Conservation (phyloP, 2,797 vertebrate species). For the Clarias laeviceps region DNA sequence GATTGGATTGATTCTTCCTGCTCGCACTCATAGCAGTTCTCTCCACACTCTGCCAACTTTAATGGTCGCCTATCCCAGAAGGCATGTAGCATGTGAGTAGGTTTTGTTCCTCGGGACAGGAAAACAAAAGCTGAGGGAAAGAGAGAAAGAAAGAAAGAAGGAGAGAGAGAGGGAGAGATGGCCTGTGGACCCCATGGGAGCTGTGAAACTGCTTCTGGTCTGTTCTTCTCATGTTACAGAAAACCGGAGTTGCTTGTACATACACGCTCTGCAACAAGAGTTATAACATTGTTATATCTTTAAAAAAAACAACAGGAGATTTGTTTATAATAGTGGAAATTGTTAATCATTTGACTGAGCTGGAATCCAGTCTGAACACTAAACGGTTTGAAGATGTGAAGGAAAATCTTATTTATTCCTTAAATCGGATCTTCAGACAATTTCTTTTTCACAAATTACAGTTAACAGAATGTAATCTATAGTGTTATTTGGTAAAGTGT, state of each 20-base stretch:
- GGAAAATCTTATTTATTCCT: not conserved
- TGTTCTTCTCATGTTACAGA: slow-evolving; percentile 73
- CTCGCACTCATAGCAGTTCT: slow-evolving; percentile 74
- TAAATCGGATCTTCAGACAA: not conserved
- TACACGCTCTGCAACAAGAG: slow-evolving; percentile 9
- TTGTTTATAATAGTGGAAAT: not conserved
- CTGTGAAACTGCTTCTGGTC: slow-evolving; percentile 72
- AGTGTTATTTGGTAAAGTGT: not conserved
- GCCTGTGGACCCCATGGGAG: slow-evolving; percentile 69
- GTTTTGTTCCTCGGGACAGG: slow-evolving; percentile 73
- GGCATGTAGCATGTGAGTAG: slow-evolving; percentile 74
- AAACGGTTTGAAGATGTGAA: not conserved
- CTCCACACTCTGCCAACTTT: slow-evolving; percentile 73
- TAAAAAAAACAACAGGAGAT: not conserved
- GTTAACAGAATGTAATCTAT: not conserved
- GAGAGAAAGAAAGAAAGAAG: not conserved
- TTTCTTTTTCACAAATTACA: not conserved
- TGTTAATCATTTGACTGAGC: not conserved
- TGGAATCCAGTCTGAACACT: not conserved
- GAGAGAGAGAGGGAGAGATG: slow-evolving; percentile 38
- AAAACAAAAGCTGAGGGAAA: slow-evolving; percentile 71
- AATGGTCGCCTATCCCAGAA: slow-evolving; percentile 73
- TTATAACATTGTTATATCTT: not conserved
- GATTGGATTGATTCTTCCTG: slow-evolving; percentile 78
- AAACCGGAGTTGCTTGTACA: slow-evolving; percentile 30